Conservation (phyloP, 2,888 invertebrate species). For the Poecilus cupreus region DNA sequence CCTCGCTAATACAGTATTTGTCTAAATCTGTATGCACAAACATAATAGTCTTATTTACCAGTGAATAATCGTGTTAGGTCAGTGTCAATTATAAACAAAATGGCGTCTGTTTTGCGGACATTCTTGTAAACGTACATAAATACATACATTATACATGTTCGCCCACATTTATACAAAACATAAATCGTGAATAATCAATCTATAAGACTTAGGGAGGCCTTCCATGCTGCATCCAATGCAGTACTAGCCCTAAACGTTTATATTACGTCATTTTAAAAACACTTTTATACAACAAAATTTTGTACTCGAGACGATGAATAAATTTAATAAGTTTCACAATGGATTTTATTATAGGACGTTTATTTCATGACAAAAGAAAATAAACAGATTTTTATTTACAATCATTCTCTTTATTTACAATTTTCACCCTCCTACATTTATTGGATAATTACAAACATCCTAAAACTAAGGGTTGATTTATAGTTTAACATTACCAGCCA, state of each 20-base stretch:
- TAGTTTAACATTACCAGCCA: no score
- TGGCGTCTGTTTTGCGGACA: constrained; percentile 37
- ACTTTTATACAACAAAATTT: constrained; percentile 66
- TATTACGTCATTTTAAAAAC: constrained; percentile 67
- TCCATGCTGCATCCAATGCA: constrained; percentile 71
- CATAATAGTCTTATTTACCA: constrained; percentile 39
- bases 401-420: neutral
- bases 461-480: no score
- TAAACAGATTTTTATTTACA: constrained; percentile 35
- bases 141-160: constrained; percentile 42
- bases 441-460: no score
- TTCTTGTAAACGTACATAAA: constrained; percentile 25
- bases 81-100: constrained; percentile 44
- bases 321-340: constrained; percentile 45
- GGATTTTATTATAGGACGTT: constrained; percentile 21
- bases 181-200: constrained; percentile 63
- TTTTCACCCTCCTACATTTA: neutral
- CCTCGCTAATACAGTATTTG: constrained; percentile 35
- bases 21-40: constrained; percentile 44
- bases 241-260: constrained; percentile 70
- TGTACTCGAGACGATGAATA: constrained; percentile 61
- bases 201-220: constrained; percentile 70
- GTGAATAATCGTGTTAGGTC: constrained; percentile 43
- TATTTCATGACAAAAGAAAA: constrained; percentile 19
- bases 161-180: constrained; percentile 58